Base-by-base conservation (phyloP, 2,797 vertebrate species). In the Philypnodon macrostomus region DNA sequence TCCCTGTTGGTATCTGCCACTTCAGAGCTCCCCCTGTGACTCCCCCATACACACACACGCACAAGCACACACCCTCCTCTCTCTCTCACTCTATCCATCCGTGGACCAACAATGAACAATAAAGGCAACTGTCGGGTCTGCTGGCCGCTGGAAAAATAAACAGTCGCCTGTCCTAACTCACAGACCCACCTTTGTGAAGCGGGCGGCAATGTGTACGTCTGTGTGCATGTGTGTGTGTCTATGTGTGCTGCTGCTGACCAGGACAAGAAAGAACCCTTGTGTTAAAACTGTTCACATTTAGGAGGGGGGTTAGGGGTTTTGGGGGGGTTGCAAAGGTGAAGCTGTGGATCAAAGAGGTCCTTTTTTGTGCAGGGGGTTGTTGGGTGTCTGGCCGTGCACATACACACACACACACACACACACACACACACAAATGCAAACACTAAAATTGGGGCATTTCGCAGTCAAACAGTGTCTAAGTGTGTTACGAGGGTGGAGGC, bases 81-180 rank as follows among this genome's bases (percentile, higher is more conserved):
- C 67, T 73, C 63, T 74, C 79, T 65, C 58, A 55, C 6, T 19
- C 54, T 39, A 81, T 85, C 87, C 84, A 71, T 77, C 80, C 87
- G 72, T 72, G 85, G 87, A 74, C 74, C 87, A 92, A 96, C 93
- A 96, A 97, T 93, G 90, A 90, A 90, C 85, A 92, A 91, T 94
- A 92, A 94, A 90, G 88, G 89, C 88, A 90, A 93, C 91, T 94
- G 93, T 93, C 90, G 90, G 70, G 71, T 88, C 81, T 84, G 72
- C 85, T 88, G 77, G 81, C 87, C 75, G 64, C 70, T 90, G 90
- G 88, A 90, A 93, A 92, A 95, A 92, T 87, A 90, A 90, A 89
- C 87, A 86, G 72, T 79, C 56, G 81, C 54, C 87, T 89, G 84
- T 88, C 91, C 90, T 86, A 86, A 90, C 90, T 90, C 88, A 89